Base-by-base conservation (phyloP, 2,888 invertebrate species). In the Mythimna pallens region DNA sequence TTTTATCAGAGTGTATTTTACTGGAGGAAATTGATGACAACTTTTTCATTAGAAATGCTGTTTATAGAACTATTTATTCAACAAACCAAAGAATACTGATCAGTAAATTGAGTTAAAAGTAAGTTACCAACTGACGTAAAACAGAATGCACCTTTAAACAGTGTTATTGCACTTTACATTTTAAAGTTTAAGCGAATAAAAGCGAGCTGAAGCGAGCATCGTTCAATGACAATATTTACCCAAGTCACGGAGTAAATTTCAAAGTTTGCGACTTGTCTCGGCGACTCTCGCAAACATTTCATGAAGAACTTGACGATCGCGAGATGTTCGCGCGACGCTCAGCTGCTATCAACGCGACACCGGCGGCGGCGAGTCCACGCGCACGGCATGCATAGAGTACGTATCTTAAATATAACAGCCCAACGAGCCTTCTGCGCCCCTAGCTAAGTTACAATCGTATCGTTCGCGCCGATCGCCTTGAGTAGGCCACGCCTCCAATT, bases 221-320 rank as follows among this genome's bases (percentile, higher is more conserved):
- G 58, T 14, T 58, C 25, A 59, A 20, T 12, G n/a, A 14, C 57
- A 47, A 61, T 64, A 62, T 65, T 63, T 43, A 82, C 50, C 59
- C 55, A 67, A 82, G 72, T 66, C 63, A 66, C 64, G 55, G 57
- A 79, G 43, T 58, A 62, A 69, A 77, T 55, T 20, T 20, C 22
- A 50, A 57, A 65, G 73, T 63, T 54, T 25, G 47, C 17, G 10
- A 52, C 50, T 52, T n/a, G 50, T 52, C 50, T 50, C 6, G 20
- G 50, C 25, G 17, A 7, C n/a, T 34, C 58, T 30, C 20, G 43
- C 63, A 17, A 64, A 25, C 59, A 52, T 55, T 59, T 61, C 55
- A 61, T 74, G 75, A 52, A 65, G 40, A 73, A 40, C 22, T 62
- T 43, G 62, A 20, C 14, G 25, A 30, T 14, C 20, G 20, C 12